Conservation (phyloP, 2,888 invertebrate species). For the Ennomos fuscantarius region DNA sequence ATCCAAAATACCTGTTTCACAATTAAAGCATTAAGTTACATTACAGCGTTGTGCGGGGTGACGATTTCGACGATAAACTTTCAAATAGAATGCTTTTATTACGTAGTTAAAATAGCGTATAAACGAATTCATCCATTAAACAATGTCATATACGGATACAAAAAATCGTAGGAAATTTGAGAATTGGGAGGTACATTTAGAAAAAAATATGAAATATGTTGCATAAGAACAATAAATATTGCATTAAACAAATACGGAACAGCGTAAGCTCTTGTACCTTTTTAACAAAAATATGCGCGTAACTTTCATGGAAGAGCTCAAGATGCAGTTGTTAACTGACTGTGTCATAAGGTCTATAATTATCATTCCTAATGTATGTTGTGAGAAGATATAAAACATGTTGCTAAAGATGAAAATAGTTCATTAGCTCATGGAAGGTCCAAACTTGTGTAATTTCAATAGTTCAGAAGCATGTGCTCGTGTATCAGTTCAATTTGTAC, state of each 20-base stretch:
- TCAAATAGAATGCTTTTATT: constrained; percentile 37
- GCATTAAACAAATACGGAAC: too few relatives aligned
- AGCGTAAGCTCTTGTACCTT: too few relatives aligned
- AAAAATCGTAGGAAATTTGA: too few relatives aligned
- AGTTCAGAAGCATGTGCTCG: neutral
- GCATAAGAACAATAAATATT: too few relatives aligned
- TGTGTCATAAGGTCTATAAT: neutral
- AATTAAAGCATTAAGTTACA: constrained; percentile 81
- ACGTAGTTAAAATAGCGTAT: constrained; percentile 37
- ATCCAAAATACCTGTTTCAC: constrained; percentile 83
- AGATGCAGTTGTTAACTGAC: too few relatives aligned
- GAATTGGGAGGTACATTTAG: too few relatives aligned
- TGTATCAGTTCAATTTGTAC: constrained; percentile 60
- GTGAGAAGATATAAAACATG: constrained; percentile 4
- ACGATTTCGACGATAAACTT: constrained; percentile 42
- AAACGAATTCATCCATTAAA: constrained; percentile 18
- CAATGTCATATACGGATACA: too few relatives aligned
- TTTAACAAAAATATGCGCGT: too few relatives aligned
- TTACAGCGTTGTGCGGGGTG: constrained; percentile 65
- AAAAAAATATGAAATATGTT: too few relatives aligned
- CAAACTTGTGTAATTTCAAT: neutral
- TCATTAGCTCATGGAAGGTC: constrained; percentile 8
- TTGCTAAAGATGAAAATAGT: constrained; percentile 8
- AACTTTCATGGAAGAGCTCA: too few relatives aligned
- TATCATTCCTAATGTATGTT: constrained; percentile 2